Evolutionary conservation across 2,113 vertebrate genomes (phyloP), one percentile per base, ranked within the genome.

Genomic region (Sorex fumeus): DNA sequence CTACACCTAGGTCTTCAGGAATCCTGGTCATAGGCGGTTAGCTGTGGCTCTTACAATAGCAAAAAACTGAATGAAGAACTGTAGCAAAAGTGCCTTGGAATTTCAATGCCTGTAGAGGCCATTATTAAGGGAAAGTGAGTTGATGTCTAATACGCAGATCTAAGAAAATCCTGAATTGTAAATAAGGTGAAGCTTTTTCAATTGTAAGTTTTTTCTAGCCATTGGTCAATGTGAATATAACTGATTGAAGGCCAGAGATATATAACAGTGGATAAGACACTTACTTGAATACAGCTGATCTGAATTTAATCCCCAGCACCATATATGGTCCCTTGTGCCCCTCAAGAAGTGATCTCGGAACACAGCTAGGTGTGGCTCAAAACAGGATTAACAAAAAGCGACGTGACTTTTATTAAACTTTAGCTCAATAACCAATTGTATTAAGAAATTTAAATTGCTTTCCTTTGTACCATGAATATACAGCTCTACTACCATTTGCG

Each of bases 191-290:
- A 40, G 40, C 43, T 30, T 28, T 62, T 43, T 60, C 18, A 47
- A 1, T 43, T 70, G 23, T 27, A 45, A 43, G 67, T 50, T 85
- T 87, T 84, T 13, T 40, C 53, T 84, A 74, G 36, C 43, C 64
- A 91, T 9, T 77, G 28, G n/a, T 11, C 75, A 79, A 90, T 64
- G 32, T 88, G 67, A 91, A 93, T 85, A 84, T 34, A 85, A 87
- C 30, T 43, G 57, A 32, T 0, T 74, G 40, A 66, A 28, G 21
- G 57, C 21, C 57, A 23, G 18, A 60, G 57, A 60, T 23, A 23
- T 23, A 60, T 21, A 5, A 60, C 53, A 60, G 19, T 23, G 57
- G 15, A 6, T 60, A 60, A 60, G 18, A 4, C 18, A 23, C 57
- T 8, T 60, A 16, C 57, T 60, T 23, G 21, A 19, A 60, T 7